A percentile compares a stretch with the other conserved stretches of the same genome.
Conservation (phyloP, 1,140 invertebrate genomes). For the Armadillidium nasatum region DNA sequence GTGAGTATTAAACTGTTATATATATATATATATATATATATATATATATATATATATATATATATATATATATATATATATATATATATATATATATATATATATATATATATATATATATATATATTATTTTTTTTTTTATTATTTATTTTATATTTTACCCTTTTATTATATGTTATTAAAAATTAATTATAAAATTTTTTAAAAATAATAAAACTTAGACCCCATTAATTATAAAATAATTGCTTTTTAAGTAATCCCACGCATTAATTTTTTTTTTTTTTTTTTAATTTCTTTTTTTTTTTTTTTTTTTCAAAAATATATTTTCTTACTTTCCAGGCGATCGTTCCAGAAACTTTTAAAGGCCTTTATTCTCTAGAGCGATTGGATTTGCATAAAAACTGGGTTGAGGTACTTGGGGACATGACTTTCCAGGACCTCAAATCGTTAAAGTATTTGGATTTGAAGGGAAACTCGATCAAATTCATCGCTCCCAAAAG, state of each 20-base stretch:
- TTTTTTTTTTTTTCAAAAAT: no score
- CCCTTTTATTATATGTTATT: neutral
- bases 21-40: constrained; percentile 20
- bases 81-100: constrained; percentile 19
- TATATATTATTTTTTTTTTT: constrained; percentile 9
- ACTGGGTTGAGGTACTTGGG: constrained; percentile 64
- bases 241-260: neutral
- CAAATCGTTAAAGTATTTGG: constrained; percentile 62
- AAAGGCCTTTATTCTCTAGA: constrained; percentile 60
- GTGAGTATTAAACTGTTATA: no score
- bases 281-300: no score
- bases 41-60: constrained; percentile 17
- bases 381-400: constrained; percentile 63
- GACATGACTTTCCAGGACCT: constrained; percentile 69
- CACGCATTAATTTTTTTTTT: neutral
- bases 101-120: constrained; percentile 17
- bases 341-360: constrained; percentile 59
- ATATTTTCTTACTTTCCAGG: constrained; percentile 19
- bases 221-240: neutral
- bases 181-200: neutral
- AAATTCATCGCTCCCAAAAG: constrained; percentile 64
- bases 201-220: no score
- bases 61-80: constrained; percentile 16
- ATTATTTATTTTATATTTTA: no score
- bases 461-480: constrained; percentile 67